A percentile compares a stretch with the other conserved stretches of the same genome.
phyloP scores from a whole-genome alignment of 1,140 invertebrate genomes.

The Metopolophium dirhodum region DNA sequence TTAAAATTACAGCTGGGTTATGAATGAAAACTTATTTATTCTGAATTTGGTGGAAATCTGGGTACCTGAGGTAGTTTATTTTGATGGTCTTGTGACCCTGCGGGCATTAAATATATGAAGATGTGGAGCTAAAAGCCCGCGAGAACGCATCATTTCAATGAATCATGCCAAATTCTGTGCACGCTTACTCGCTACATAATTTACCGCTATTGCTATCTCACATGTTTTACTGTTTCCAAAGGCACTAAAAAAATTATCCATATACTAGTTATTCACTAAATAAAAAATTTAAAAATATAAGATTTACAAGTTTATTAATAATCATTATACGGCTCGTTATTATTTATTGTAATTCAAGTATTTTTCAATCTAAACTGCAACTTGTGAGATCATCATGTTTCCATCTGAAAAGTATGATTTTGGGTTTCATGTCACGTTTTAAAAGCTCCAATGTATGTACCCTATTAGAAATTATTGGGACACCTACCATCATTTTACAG shows the following conservation, averaged over 20 bases:
- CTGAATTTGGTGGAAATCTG: neutral
- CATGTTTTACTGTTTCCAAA: neutral
- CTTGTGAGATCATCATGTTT: neutral
- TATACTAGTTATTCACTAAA: neutral
- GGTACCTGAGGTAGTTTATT: constrained; percentile 25
- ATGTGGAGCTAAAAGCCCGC: neutral
- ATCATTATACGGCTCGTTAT: neutral
- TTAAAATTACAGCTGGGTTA: constrained; percentile 19
- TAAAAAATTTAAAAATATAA: neutral
- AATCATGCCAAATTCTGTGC: neutral
- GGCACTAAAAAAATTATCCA: neutral
- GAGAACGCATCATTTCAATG: neutral
- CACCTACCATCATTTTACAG: neutral
- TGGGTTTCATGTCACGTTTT: neutral
- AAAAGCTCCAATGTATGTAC: neutral
- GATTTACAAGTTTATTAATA: neutral
- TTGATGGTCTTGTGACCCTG: neutral
- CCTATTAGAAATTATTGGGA: neutral
- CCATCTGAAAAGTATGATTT: neutral
- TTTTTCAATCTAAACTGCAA: neutral
- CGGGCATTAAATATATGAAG: neutral
- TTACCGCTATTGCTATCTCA: neutral
- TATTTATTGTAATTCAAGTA: neutral
- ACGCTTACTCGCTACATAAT: constrained; percentile 1
- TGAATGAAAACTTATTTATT: constrained; percentile 21